Evolutionary conservation across 2,888 invertebrate species (phyloP).

Genomic region (Tineola bisselliella): DNA sequence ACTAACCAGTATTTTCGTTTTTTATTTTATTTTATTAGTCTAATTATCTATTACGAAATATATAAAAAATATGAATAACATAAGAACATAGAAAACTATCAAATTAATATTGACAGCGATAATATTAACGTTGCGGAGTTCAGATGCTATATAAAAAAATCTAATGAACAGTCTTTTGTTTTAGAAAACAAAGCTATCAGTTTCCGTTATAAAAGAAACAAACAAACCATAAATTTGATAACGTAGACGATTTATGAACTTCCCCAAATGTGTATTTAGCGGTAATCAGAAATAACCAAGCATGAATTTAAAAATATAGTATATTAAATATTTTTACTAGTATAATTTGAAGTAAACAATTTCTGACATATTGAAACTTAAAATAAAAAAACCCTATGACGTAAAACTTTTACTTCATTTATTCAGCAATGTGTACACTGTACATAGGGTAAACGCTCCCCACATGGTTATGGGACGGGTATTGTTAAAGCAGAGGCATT

Average conservation of each 20-base stretch:
- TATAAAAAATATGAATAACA: too few species aligned
- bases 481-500: slow-evolving; percentile 29
- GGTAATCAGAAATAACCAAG: neutral
- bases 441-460: slow-evolving; percentile 8
- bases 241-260: neutral
- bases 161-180: neutral
- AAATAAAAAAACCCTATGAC: neutral
- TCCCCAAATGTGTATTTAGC: neutral
- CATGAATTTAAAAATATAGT: neutral
- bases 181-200: neutral
- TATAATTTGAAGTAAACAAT: too few species aligned
- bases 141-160: neutral
- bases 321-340: neutral
- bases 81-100: too few species aligned
- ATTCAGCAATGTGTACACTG: neutral
- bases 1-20: too few species aligned
- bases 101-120: neutral
- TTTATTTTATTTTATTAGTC: too few species aligned
- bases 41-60: too few species aligned
- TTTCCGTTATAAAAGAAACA: neutral
- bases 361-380: neutral
- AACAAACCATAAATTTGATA: neutral
- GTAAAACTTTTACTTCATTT: neutral
- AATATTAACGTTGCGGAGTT: neutral
- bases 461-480: slow-evolving; percentile 40